Evolutionary conservation across 2,797 vertebrate species (phyloP).

Genomic region (Coreius guichenoti): DNA sequence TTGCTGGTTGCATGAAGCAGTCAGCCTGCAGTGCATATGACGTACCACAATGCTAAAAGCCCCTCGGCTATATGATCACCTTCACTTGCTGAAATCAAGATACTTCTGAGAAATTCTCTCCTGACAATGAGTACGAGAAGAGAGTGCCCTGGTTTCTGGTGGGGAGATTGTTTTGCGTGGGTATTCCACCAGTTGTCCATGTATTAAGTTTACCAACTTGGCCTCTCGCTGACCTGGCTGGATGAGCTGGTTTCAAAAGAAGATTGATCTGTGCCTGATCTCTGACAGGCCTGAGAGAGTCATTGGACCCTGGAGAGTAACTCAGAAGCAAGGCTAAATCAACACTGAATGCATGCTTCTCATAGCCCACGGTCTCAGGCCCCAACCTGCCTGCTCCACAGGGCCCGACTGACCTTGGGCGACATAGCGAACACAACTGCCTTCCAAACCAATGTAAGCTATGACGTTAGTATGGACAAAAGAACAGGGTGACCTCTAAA

Average conservation of each 20-base stretch:
- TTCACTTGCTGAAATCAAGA: constrained; percentile 30
- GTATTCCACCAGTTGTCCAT: constrained; percentile 79
- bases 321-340: constrained; percentile 56
- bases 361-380: constrained; percentile 48
- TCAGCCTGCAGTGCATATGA: constrained; percentile 14
- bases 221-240: constrained; percentile 53
- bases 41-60: constrained; percentile 29
- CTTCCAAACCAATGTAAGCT: constrained; percentile 32
- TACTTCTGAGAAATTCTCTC: constrained; percentile 34
- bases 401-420: constrained; percentile 57
- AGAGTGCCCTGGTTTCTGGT: constrained; percentile 14
- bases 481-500: constrained; percentile 1
- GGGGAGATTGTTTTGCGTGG: constrained; percentile 34
- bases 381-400: constrained; percentile 18
- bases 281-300: constrained; percentile 50
- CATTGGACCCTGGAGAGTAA: constrained; percentile 48
- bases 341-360: constrained; percentile 56
- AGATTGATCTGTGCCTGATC: constrained; percentile 55
- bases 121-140: constrained; percentile 28
- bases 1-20: constrained; percentile 1
- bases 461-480: constrained; percentile 24
- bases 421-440: constrained; percentile 21
- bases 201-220: constrained; percentile 79
- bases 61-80: constrained; percentile 29
- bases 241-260: constrained; percentile 50